Percentiles rank a stretch among this genome's conserved stretches.
Conservation (phyloP, 2,797 vertebrate genomes). For the Notamacropus eugenii region DNA sequence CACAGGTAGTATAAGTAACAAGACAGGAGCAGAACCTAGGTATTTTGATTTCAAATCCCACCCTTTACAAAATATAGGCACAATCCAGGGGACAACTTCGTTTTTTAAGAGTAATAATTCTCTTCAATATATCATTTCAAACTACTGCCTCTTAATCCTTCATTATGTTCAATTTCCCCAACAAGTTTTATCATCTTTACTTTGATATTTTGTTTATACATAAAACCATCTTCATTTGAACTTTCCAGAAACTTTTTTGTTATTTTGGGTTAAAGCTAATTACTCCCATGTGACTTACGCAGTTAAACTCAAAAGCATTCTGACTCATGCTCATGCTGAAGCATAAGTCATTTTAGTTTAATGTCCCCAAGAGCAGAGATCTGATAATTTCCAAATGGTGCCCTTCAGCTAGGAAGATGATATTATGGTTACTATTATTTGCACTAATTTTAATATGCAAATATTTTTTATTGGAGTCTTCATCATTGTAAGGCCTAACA, state of each 20-base stretch:
- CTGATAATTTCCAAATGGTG: slow-evolving; percentile 76
- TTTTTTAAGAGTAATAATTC: neutral
- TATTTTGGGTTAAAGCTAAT: slow-evolving; percentile 78
- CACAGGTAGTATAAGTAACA: neutral
- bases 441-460: neutral
- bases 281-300: slow-evolving; percentile 78
- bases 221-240: slow-evolving; percentile 62
- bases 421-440: slow-evolving; percentile 60
- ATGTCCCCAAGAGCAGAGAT: slow-evolving; percentile 58
- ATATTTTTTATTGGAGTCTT: neutral
- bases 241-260: slow-evolving; percentile 77
- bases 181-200: slow-evolving; percentile 5
- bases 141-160: slow-evolving; percentile 1
- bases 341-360: slow-evolving; percentile 66
- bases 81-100: neutral
- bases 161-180: slow-evolving; percentile 24
- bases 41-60: neutral
- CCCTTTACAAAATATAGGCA: neutral
- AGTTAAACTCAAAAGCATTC: slow-evolving; percentile 74
- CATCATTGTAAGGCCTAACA: neutral
- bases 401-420: slow-evolving; percentile 55
- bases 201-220: slow-evolving; percentile 74
- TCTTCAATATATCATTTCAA: neutral
- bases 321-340: slow-evolving; percentile 78
- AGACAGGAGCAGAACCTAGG: neutral